Evolutionary conservation across 2,797 vertebrate genomes (phyloP).

Genomic region (Cynodonichthys magdalenae): DNA sequence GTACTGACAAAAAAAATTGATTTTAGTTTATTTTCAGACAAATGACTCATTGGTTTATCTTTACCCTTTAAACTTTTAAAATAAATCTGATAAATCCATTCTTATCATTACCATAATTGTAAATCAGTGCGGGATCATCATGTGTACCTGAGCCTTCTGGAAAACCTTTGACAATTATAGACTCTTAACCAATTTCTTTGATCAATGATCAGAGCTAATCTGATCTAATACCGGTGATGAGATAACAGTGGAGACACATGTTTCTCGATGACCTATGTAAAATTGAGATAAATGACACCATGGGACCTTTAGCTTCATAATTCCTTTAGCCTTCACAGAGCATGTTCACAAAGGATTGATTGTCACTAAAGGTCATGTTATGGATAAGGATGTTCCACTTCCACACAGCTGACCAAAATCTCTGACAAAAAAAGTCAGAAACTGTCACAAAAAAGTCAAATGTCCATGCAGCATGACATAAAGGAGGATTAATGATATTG

Average conservation of each 20-base stretch:
- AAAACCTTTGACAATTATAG: conserved; percentile 16
- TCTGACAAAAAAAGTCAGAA: conserved; percentile 12
- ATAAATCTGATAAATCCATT: conserved; percentile 18
- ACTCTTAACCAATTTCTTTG: conserved; percentile 27
- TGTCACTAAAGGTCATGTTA: conserved; percentile 66
- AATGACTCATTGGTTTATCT: conserved; percentile 2
- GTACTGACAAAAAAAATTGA: too few relatives aligned
- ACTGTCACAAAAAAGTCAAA: conserved; percentile 12
- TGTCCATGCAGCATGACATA: conserved; percentile 13
- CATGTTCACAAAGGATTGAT: conserved; percentile 66
- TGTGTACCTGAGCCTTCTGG: not conserved
- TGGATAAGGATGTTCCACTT: conserved; percentile 56
- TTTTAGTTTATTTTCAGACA: too few relatives aligned
- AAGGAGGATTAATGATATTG: conserved; percentile 14
- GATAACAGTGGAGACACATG: conserved; percentile 51
- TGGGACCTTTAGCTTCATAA: conserved; percentile 53
- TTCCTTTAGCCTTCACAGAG: conserved; percentile 65
- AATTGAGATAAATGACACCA: conserved; percentile 57
- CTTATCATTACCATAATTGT: conserved; percentile 16
- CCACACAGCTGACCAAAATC: conserved; percentile 32
- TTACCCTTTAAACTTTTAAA: conserved; percentile 19
- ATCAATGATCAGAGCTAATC: conserved; percentile 44
- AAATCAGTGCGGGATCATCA: not conserved
- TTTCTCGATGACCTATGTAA: conserved; percentile 46
- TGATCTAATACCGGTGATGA: conserved; percentile 44